phyloP scores from a whole-genome alignment of 2,797 vertebrate genomes.

The Tangara arthus region DNA sequence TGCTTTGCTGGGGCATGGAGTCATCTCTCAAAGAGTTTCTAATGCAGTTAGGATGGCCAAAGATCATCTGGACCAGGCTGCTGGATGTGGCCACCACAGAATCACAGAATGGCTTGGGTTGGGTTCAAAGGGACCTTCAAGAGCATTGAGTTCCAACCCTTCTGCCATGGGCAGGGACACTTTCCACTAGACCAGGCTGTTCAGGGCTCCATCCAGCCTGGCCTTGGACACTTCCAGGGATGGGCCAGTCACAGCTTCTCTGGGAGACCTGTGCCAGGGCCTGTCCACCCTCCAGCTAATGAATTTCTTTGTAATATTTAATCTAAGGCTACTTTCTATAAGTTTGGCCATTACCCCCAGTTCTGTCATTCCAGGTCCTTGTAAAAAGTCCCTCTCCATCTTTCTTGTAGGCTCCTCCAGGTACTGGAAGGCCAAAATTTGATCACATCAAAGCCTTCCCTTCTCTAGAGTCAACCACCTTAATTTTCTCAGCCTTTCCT shows the following conservation, averaged over 20 bases:
- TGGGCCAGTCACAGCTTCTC: background rate
- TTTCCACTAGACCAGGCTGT: fast-evolving
- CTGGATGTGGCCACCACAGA: background rate
- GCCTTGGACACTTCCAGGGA: background rate
- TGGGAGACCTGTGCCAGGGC: background rate
- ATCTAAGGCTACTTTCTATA: background rate
- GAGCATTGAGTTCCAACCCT: fast-evolving
- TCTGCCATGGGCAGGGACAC: background rate
- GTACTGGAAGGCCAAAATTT: background rate
- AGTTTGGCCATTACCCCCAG: background rate
- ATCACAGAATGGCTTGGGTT: background rate
- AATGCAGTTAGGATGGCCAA: background rate
- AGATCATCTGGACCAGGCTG: background rate
- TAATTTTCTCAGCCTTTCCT: background rate
- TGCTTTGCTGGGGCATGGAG: background rate
- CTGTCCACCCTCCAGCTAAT: fast-evolving
- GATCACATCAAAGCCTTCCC: background rate
- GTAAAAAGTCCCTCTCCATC: fast-evolving
- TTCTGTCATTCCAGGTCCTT: background rate
- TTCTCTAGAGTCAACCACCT: background rate
- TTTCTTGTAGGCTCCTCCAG: background rate
- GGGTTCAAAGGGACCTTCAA: background rate
- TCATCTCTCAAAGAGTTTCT: background rate
- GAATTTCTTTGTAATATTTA: too few species aligned
- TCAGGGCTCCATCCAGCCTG: background rate